A percentile compares a stretch with the other conserved stretches of the same genome.
Evolutionary conservation across 2,888 invertebrate species (phyloP).

Genomic region (Acanthopleura granulata): DNA sequence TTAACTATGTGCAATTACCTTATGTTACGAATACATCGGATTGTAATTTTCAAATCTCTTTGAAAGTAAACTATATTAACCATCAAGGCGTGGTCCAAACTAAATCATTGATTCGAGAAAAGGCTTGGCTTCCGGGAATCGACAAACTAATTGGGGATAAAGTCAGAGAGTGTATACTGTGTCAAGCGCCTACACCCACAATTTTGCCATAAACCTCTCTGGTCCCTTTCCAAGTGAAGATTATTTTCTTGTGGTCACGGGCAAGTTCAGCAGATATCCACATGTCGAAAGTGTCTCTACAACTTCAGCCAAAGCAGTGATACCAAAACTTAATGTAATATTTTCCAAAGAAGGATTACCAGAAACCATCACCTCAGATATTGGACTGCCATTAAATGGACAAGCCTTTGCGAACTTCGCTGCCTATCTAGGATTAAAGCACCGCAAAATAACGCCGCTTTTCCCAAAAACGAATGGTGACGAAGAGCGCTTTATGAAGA

Average conservation of each 20-base stretch:
- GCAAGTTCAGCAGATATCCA: no score
- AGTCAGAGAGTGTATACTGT: slow-evolving; percentile 25
- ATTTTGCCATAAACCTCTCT: background rate
- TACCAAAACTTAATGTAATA: no score
- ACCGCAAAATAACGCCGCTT: slow-evolving; percentile 34
- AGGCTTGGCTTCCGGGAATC: slow-evolving; percentile 27
- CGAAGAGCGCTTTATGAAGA: slow-evolving; percentile 39
- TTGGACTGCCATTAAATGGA: slow-evolving; percentile 37
- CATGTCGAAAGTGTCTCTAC: no score
- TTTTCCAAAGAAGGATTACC: no score
- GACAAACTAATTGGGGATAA: slow-evolving; percentile 23
- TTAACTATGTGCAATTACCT: background rate
- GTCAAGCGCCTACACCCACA: slow-evolving; percentile 24
- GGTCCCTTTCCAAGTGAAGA: slow-evolving; percentile 12
- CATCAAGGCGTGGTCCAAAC: slow-evolving; percentile 28
- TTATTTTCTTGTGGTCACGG: no score
- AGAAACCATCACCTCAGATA: slow-evolving; percentile 27
- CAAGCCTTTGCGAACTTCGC: slow-evolving; percentile 35
- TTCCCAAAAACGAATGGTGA: slow-evolving; percentile 39
- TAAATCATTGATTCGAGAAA: slow-evolving; percentile 25
- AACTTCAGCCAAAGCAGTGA: no score
- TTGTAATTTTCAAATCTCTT: no score
- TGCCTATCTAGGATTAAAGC: slow-evolving; percentile 32
- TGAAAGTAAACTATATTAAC: no score
- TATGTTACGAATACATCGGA: no score